phyloP scores from a whole-genome alignment of 2,888 invertebrate genomes.

The Gonocerus acuteangulatus region DNA sequence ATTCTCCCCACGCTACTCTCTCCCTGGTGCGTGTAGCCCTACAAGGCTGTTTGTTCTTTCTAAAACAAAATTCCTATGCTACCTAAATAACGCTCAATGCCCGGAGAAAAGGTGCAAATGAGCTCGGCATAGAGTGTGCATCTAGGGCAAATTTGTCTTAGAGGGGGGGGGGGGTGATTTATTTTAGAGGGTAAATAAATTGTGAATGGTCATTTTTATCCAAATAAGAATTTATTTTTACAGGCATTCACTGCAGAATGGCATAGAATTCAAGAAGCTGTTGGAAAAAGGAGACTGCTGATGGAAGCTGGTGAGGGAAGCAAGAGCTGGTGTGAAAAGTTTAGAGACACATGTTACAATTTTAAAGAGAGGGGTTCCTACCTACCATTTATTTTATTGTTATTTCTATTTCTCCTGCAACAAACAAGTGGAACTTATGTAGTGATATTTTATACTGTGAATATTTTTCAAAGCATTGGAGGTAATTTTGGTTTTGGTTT shows the following conservation, averaged over 20 bases:
- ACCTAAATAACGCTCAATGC: no score
- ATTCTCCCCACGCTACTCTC: no score
- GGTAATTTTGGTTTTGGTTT: slow-evolving; percentile 45
- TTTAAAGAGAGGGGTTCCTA: slow-evolving; percentile 45
- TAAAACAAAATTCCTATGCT: no score
- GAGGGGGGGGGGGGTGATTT: no score
- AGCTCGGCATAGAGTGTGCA: no score
- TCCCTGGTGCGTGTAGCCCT: no score
- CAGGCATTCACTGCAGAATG: slow-evolving; percentile 35
- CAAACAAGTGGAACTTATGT: slow-evolving; percentile 53
- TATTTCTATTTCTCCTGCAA: slow-evolving; percentile 49
- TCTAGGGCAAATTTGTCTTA: no score
- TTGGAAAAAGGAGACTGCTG: slow-evolving; percentile 18
- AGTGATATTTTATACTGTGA: slow-evolving; percentile 53
- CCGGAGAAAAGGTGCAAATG: no score
- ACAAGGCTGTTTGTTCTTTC: no score
- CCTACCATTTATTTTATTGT: slow-evolving; percentile 48
- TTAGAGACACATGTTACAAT: slow-evolving; percentile 27
- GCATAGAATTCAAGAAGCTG: slow-evolving; percentile 33
- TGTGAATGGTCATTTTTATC: no score
- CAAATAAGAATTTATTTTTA: slow-evolving; percentile 25
- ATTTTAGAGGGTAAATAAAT: no score
- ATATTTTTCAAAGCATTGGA: slow-evolving; percentile 48
- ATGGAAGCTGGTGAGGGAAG: not conserved
- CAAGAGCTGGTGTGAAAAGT: slow-evolving; percentile 36